Percentiles rank a stretch among this genome's conserved stretches.
phyloP scores from a whole-genome alignment of 2,797 vertebrate species.

The Sphenodon punctatus region DNA sequence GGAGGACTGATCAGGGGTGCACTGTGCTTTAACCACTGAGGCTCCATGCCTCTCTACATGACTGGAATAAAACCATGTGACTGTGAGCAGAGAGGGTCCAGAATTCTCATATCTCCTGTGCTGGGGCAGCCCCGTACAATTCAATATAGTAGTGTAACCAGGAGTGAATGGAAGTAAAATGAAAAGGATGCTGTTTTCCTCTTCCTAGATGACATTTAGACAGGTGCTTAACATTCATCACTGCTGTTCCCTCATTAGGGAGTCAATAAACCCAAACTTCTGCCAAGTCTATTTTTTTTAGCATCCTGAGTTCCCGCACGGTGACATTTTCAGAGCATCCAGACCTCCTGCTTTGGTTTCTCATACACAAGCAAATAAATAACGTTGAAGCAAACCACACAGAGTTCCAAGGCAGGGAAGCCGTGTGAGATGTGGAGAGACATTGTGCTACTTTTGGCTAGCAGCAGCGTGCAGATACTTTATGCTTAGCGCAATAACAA shows the following conservation, averaged over 20 bases:
- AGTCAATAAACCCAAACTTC: not conserved
- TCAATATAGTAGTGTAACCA: not conserved
- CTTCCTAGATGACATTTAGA: not conserved
- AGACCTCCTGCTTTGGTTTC: not conserved
- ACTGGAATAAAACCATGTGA: no score
- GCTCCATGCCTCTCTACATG: no score
- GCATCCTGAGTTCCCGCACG: not conserved
- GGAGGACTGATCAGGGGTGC: no score
- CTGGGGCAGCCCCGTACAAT: not conserved
- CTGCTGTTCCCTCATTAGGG: not conserved
- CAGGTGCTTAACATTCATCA: not conserved
- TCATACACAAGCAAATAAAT: not conserved
- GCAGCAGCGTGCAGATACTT: not conserved
- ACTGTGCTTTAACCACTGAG: no score
- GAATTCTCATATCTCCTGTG: fast-evolving
- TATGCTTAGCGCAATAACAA: not conserved
- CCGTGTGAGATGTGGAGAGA: not conserved
- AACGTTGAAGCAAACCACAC: not conserved
- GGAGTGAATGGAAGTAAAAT: not conserved
- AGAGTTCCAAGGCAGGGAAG: not conserved
- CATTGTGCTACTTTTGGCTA: not conserved
- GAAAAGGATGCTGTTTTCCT: not conserved
- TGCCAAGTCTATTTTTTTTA: not conserved
- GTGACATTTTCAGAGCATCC: not conserved
- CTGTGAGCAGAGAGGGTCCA: not conserved